Evolutionary conservation across 2,888 invertebrate species (phyloP), one percentile per base, ranked within the genome.

Genomic region (Cabera pusaria): DNA sequence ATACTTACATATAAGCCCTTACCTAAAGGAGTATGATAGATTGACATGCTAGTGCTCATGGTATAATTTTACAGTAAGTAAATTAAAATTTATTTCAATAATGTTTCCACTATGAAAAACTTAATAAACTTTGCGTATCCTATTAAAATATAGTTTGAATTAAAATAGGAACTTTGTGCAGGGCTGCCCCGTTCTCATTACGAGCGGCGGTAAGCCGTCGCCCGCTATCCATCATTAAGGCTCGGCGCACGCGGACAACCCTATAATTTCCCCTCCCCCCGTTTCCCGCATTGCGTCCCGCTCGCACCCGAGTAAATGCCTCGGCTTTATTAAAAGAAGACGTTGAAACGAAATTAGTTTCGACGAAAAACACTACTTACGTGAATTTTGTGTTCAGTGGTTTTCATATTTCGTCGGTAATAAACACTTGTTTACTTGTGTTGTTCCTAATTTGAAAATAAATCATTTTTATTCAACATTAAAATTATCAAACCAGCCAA

Each of bases 161-260:
- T 59, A 61, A 59, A 60, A 60, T 53, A 41, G 56, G 52, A 38
- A 48, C 40, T 41, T 48, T 42, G 42, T 35, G 47, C 67, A 84
- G 82, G 82, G 83, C 60, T 84, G 73, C 75, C 75, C 68, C 72
- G 64, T 76, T 72, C 83, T 84, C 83, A 85, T 50, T 50, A 47
- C 12, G 29, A 27, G 26, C 32, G 31, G 9, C 22, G 34, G 40
- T 33, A 38, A 38, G 58, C 61, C 67, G 65, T 64, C 64, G 64
- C 53, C 64, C 70, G 61, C 72, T 67, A 82, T 85, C 82, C 79
- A 77, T 85, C 86, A 86, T 86, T 85, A 86, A 65, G 62, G 56
- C 57, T 67, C 64, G 61, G 63, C 57, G 65, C 64, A 67, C 66
- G 71, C 70, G 56, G 72, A 70, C 79, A 82, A 64, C 83, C 84